Conservation (phyloP, 2,797 vertebrate genomes). For the Ambastaia sidthimunki region DNA sequence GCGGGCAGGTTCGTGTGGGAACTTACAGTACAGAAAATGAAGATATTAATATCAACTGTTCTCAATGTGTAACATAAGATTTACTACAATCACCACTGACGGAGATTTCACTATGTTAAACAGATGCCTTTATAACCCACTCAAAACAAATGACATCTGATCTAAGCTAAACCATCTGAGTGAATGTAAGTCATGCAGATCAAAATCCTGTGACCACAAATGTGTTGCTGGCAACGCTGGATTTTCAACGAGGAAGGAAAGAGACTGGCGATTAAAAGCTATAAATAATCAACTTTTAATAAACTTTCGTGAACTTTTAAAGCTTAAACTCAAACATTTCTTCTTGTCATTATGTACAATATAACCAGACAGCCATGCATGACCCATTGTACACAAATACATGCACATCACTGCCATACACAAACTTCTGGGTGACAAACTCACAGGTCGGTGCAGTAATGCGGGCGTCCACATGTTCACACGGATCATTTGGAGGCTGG, state of each 20-base stretch:
- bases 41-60: too few relatives aligned
- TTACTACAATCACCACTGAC: too few relatives aligned
- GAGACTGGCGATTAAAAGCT: not conserved
- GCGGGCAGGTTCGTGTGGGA: too few relatives aligned
- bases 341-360: too few relatives aligned
- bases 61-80: too few relatives aligned
- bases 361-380: not conserved
- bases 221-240: not conserved
- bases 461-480: constrained; percentile 11
- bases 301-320: not conserved
- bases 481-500: not conserved
- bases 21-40: too few relatives aligned
- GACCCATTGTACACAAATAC: too few relatives aligned
- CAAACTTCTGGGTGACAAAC: constrained; percentile 19
- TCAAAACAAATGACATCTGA: not conserved
- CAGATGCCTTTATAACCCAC: not conserved
- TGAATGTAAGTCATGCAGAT: not conserved
- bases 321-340: not conserved
- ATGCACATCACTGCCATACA: not conserved
- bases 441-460: not conserved
- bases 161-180: not conserved
- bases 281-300: too few relatives aligned
- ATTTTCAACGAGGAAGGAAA: not conserved
- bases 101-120: not conserved
- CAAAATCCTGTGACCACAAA: not conserved